Evolutionary conservation across 2,113 vertebrate species (phyloP).

Genomic region (Tenrec ecaudatus): DNA sequence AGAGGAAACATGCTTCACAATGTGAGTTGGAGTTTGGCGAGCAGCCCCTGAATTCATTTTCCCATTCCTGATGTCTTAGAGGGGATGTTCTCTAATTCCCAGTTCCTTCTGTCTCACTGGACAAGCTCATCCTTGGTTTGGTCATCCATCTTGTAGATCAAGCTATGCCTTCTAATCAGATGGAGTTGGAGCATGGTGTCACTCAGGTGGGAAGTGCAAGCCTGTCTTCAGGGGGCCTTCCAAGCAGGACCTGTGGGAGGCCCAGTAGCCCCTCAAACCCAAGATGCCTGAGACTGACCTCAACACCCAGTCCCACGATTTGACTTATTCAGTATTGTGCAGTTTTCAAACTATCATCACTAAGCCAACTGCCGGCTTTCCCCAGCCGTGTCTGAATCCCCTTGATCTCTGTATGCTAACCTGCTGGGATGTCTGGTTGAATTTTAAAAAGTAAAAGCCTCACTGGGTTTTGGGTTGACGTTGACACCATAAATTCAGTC

Average conservation of each 20-base stretch:
- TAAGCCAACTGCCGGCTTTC: neutral
- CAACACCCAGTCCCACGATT: neutral
- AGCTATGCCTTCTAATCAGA: neutral
- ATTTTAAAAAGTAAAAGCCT: neutral
- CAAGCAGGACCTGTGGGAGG: neutral
- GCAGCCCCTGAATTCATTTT: neutral
- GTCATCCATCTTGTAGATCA: neutral
- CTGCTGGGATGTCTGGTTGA: rapidly evolving
- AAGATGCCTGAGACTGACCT: rapidly evolving
- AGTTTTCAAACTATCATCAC: neutral
- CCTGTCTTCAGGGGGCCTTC: neutral
- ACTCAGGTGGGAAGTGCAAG: neutral
- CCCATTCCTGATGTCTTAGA: neutral
- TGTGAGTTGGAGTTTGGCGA: rapidly evolving
- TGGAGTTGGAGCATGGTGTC: neutral
- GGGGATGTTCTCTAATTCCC: neutral
- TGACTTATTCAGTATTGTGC: too few relatives aligned
- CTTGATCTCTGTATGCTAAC: neutral
- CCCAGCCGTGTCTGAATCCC: rapidly evolving
- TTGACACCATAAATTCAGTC: neutral
- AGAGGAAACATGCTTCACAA: neutral
- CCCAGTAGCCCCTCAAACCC: too few relatives aligned
- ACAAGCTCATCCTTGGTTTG: neutral
- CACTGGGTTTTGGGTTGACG: neutral
- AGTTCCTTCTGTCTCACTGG: neutral